Conservation (phyloP, 2,888 invertebrate species). For the Dorcus parallelipipedus region DNA sequence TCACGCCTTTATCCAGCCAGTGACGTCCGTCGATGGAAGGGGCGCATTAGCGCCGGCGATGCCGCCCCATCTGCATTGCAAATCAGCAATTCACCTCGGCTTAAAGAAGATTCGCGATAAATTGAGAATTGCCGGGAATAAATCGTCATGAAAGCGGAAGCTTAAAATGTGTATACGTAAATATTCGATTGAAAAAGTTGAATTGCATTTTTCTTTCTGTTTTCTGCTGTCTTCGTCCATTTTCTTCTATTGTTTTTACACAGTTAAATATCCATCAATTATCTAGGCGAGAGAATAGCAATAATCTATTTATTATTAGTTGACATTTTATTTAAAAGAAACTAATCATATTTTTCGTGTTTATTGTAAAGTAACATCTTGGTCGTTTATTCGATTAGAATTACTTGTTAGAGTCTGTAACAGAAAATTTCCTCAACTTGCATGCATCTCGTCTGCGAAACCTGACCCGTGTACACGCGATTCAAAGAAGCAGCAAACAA, state of each 20-base stretch:
- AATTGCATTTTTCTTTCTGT: background rate
- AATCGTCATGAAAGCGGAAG: slow-evolving; percentile 32
- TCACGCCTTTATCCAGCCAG: slow-evolving; percentile 36
- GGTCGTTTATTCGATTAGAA: too few species aligned
- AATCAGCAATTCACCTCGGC: slow-evolving; percentile 42
- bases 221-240: background rate
- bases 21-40: slow-evolving; percentile 26
- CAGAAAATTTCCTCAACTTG: too few species aligned
- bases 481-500: slow-evolving; percentile 17
- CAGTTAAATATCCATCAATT: too few species aligned
- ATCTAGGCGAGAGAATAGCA: too few species aligned
- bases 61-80: slow-evolving; percentile 42
- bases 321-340: too few species aligned
- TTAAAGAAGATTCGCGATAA: slow-evolving; percentile 39
- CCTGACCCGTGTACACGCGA: background rate
- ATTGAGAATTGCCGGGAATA: slow-evolving; percentile 38
- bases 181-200: slow-evolving; percentile 12
- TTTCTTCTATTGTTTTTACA: too few species aligned
- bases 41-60: slow-evolving; percentile 27
- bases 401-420: too few species aligned
- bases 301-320: too few species aligned
- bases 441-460: background rate
- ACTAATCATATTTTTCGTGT: too few species aligned
- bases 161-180: slow-evolving; percentile 15
- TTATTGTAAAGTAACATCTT: too few species aligned